Percentiles rank a stretch among this genome's conserved stretches.
These are phyloP conservation scores for Entomobrya multifasciata DNA, from an alignment of 2,888 invertebrate species.

Conservation along the genomic window DNA sequence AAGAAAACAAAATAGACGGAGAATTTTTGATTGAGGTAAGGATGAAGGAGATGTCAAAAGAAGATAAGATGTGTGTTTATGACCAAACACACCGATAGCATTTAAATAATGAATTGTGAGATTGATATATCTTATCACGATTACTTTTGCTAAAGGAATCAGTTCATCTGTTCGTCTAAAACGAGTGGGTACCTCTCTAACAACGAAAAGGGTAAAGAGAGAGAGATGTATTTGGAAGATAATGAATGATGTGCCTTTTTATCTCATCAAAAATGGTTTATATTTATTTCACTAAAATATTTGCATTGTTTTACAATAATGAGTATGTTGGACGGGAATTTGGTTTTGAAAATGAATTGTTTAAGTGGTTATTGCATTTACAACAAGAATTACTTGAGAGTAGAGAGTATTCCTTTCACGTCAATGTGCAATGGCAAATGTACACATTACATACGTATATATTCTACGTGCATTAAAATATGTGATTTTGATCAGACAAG, in stretches of 20 bases:
- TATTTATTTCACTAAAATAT: background rate
- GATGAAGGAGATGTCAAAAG: conserved; percentile 7
- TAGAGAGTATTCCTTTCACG: conserved; percentile 3
- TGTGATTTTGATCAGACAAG: conserved; percentile 61
- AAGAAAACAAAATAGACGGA: background rate
- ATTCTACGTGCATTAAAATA: conserved; percentile 13
- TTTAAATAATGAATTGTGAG: conserved; percentile 33
- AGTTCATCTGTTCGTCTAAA: no score
- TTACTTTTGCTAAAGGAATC: no score
- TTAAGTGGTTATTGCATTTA: background rate
- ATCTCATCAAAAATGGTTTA: background rate
- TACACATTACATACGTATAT: background rate
- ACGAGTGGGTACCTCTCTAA: no score
- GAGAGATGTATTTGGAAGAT: background rate
- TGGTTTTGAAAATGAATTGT: background rate
- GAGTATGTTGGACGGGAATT: background rate
- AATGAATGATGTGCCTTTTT: background rate
- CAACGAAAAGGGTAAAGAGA: no score
- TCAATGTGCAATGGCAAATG: background rate
- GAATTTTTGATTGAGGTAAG: conserved; percentile 16
- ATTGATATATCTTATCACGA: background rate
- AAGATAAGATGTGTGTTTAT: background rate
- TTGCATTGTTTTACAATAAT: conserved; percentile 16
- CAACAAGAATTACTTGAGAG: background rate
- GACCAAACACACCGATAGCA: background rate